These are phyloP conservation scores for Apamea epomidion DNA, from an alignment of 2,888 invertebrate genomes.

Conservation along the genomic window DNA sequence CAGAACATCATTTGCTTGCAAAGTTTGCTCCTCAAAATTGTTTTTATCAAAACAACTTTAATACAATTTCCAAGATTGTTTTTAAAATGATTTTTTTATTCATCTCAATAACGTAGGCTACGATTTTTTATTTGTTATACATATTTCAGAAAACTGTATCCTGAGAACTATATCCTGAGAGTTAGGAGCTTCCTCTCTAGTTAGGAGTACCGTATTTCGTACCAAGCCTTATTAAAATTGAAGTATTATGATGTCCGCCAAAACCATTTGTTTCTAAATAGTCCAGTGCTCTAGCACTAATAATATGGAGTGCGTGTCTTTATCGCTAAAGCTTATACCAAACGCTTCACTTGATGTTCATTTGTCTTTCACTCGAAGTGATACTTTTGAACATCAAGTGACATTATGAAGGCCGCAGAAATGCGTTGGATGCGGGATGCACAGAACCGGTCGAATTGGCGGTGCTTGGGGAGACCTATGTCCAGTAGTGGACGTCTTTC, in stretches of 20 bases:
- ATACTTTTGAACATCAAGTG: neutral
- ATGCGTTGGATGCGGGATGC: neutral
- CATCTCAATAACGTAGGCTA: neutral
- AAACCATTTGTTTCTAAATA: conserved; percentile 35
- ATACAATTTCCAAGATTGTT: too few relatives aligned
- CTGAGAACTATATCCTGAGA: too few relatives aligned
- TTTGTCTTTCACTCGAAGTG: neutral
- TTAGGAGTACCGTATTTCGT: neutral
- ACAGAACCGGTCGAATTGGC: neutral
- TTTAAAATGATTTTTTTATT: too few relatives aligned
- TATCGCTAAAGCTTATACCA: conserved; percentile 40
- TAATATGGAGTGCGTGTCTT: conserved; percentile 62
- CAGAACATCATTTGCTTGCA: neutral
- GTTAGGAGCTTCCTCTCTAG: too few relatives aligned
- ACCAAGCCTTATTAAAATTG: neutral
- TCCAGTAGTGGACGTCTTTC: neutral
- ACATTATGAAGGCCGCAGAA: neutral
- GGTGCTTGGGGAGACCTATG: neutral
- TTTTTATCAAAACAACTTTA: too few relatives aligned
- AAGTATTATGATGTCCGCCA: conserved; percentile 39
- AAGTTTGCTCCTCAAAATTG: neutral
- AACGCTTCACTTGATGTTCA: neutral
- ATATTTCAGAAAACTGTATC: too few relatives aligned
- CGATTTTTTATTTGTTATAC: neutral
- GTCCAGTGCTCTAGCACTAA: conserved; percentile 60